Conservation (phyloP, 2,797 vertebrate genomes). For the Hypotaenidia okinawae region DNA sequence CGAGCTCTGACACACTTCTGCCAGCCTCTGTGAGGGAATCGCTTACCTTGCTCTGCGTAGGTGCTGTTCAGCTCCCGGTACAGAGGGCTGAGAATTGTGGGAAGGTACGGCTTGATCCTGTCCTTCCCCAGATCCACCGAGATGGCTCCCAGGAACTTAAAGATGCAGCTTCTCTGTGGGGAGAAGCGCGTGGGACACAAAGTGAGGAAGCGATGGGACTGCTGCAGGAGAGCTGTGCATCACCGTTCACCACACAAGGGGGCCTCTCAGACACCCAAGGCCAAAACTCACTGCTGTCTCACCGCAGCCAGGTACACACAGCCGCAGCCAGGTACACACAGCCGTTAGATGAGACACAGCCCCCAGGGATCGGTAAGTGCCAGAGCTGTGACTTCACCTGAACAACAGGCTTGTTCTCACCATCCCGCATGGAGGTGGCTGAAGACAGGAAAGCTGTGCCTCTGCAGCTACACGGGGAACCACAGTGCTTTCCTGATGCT, state of each 20-base stretch:
- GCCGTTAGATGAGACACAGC: background rate
- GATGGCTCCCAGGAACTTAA: conserved; percentile 94
- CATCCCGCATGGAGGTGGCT: background rate
- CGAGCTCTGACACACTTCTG: background rate
- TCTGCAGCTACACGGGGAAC: background rate
- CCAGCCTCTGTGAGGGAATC: background rate
- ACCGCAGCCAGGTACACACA: background rate
- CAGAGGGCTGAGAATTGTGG: conserved; percentile 88
- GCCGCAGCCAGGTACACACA: background rate
- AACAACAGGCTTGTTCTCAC: background rate
- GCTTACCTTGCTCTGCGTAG: conserved; percentile 92
- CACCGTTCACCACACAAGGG: background rate
- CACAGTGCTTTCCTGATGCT: background rate
- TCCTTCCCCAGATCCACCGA: conserved; percentile 90
- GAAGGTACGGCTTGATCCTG: conserved; percentile 86
- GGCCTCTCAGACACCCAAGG: background rate
- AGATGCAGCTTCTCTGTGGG: conserved; percentile 91
- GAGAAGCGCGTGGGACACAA: background rate
- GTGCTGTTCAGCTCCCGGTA: conserved; percentile 96
- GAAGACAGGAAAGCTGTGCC: background rate
- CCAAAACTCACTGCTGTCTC: background rate
- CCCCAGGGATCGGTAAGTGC: too few relatives aligned
- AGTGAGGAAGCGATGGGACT: background rate
- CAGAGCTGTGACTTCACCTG: too few relatives aligned
- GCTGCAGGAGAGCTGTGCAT: background rate